Percentiles rank a stretch among this genome's conserved stretches.
phyloP scores from a whole-genome alignment of 2,113 vertebrate species.

The Xerus inauris region DNA sequence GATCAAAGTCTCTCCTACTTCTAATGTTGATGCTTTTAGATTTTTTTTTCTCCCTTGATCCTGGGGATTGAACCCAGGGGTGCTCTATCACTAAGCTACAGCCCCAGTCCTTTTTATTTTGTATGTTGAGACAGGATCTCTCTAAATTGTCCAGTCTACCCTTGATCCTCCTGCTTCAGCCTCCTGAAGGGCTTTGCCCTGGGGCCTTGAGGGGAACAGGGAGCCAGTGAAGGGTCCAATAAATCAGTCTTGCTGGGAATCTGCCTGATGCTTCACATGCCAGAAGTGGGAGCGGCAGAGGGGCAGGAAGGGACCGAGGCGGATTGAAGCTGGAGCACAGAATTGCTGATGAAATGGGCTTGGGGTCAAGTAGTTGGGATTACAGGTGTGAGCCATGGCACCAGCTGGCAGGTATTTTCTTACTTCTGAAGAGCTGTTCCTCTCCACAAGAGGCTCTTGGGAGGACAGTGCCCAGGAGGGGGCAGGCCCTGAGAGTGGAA shows the following conservation, averaged over 20 bases:
- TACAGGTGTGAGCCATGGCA: not conserved
- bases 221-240: not conserved
- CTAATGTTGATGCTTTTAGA: not conserved
- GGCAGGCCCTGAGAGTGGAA: not conserved
- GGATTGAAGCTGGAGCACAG: not conserved
- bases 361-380: not conserved
- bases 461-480: not conserved
- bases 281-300: not conserved
- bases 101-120: not conserved
- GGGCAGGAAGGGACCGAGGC: not conserved
- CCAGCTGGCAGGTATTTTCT: not conserved
- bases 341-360: rapidly evolving
- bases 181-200: not conserved
- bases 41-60: not conserved
- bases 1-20: not conserved
- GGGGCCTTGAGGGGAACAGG: not conserved
- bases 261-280: not conserved
- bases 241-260: not conserved
- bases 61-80: not conserved
- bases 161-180: not conserved
- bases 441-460: not conserved
- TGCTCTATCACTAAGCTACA: not conserved
- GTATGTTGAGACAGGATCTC: not conserved
- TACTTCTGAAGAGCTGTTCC: not conserved
- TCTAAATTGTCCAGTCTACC: not conserved